A percentile compares a stretch with the other conserved stretches of the same genome.
phyloP scores from a whole-genome alignment of 2,113 vertebrate genomes.

The Psilopsiagon aurifrons region DNA sequence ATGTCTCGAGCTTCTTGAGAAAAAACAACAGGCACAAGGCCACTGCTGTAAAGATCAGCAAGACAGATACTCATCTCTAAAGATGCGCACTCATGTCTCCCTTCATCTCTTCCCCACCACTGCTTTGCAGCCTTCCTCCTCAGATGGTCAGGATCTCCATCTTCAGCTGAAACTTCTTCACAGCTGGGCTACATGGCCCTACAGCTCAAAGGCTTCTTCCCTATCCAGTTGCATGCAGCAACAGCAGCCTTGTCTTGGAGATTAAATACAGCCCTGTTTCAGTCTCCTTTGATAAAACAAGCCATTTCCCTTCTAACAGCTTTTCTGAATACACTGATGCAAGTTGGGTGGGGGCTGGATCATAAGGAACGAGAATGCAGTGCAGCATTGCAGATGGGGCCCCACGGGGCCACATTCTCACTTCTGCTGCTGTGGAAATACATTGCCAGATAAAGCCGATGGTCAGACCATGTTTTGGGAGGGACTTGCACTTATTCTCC shows the following conservation, averaged over 20 bases:
- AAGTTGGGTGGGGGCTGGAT: not conserved
- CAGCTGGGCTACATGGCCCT: not conserved
- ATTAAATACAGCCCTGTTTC: not conserved
- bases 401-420: rapidly evolving
- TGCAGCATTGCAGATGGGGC: not conserved
- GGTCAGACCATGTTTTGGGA: not conserved
- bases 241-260: not conserved
- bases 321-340: not conserved
- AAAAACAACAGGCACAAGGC: not conserved
- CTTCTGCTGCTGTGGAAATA: not conserved
- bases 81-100: not conserved
- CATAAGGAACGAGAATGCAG: rapidly evolving
- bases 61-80: not conserved
- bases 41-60: not conserved
- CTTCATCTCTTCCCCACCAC: not conserved
- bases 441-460: rapidly evolving
- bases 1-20: not conserved
- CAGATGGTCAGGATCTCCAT: not conserved
- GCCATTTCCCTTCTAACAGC: not conserved
- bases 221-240: not conserved
- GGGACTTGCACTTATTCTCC: not conserved
- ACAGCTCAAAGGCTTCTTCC: not conserved
- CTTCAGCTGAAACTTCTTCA: not conserved
- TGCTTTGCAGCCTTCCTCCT: not conserved
- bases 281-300: not conserved